Base-by-base conservation (phyloP, 2,797 vertebrate genomes). In the Gymnoscopelus braueri region DNA sequence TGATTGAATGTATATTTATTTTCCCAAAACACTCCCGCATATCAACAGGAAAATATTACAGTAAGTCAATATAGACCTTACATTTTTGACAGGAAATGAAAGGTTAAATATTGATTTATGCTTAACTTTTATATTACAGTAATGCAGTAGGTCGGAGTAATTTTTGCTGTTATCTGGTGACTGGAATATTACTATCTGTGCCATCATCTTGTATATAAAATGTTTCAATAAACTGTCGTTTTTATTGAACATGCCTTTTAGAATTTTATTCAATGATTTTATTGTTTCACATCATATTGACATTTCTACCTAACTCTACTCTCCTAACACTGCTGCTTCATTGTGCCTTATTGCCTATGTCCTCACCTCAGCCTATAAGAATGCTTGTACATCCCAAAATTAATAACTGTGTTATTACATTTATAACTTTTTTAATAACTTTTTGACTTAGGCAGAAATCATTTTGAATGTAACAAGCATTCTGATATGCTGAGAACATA, bases 1-100 rank as follows among this genome's bases (percentile, higher is more conserved):
- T 4, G 26, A 3, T 3, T 1, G 15, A 79, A 67, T 80, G 74
- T 71, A 77, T 69, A 77, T 75, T 81, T 77, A 75, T 75, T 63
- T 63, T 55, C 66, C 1, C 8, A 5, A 69, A 70, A 48, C 60
- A 14, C 1, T 14, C 2, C 35, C 15, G 26, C 6, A 24, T 13
- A 65, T 56, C 4, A 67, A 72, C 29, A 49, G 29, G 67, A 80
- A 78, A 74, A 12, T 48, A 47, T 50, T 35, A 63, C 63, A 73
- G 13, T 44, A 75, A 66, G 55, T 72, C 24, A 59, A 61, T 66
- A 11, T 9, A 3, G 15, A n/a, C 4, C 12, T 35, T 56, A 44
- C 14, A 8, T 60, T 63, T 56, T 29, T 13, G 11, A 58, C 29
- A 68, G 26, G 56, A 32, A 35, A 58, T 29, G 0, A 0, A 3